Base-by-base conservation (phyloP, 2,888 invertebrate genomes). In the Clitarchus hookeri region DNA sequence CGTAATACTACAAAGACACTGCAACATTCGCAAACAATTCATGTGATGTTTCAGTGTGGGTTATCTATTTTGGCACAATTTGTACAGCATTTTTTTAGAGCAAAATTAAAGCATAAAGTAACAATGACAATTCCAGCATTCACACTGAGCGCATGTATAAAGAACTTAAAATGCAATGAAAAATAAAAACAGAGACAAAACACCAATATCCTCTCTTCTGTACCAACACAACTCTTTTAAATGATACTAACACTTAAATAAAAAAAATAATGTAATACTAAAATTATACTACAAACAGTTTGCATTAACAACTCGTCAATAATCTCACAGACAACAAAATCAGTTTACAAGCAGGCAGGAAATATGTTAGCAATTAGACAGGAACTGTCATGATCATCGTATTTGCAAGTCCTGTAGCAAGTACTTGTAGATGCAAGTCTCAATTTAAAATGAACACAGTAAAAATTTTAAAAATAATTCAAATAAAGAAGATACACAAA, bases 11-110 rank as follows among this genome's bases (percentile, higher is more conserved):
- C 86, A 87, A 88, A 87, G 87, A 88, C 88, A 88, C 86, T 88
- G 88, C 88, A 87, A 83, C 83, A 84, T 84, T 78, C 65, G 65
- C 65, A 65, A 65, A 80, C 77, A 65, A 78, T 53, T 48, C 36
- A 27, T 36, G 83, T 79, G 80, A 84, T 48, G 53, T n/a, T 65
- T 65, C 65, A 65, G 65, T 65, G 83, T 82, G 82, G 86, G 78
- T 87, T 48, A 84, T 65, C 86, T 88, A 87, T 85, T 88, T 88
- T 88, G 88, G 88, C 88, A 88, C 88, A 87, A 86, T 87, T 87
- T 88, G 88, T 85, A 88, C 87, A 85, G 84, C 87, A 26, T 54
- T 84, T 85, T 85, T 54, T 80, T 85, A 65, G 65, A 65, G 65
- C 65, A 65, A 65, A 65, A 65, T 65, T n/a, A 65, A 65, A 65